Base-by-base conservation (phyloP, 2,888 invertebrate genomes). In the Liposcelis brunnea region DNA sequence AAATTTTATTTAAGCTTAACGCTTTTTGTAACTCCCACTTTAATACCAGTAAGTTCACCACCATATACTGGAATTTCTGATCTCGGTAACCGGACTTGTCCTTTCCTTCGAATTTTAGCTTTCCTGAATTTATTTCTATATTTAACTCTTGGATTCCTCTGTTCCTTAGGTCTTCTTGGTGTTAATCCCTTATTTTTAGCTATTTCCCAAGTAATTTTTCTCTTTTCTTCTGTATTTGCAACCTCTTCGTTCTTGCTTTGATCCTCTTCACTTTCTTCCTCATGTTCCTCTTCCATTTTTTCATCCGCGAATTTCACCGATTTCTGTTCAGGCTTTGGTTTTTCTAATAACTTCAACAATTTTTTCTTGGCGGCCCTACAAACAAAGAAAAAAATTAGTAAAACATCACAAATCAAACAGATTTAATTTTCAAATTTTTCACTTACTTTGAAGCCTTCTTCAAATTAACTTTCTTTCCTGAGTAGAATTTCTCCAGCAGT, bases 111-210 rank as follows among this genome's bases (percentile, higher is more conserved):
- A 52, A 93, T 85, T 55, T 84, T 74, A 1, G 95, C 95, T 63
- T 91, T 93, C 49, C 83, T 75, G 64, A 78, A 97, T 62, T 94
- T 94, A 53, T 81, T 79, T 55, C 86, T 80, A 61, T 95, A 85
- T 62, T 93, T 94, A 4, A 97, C 93, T 56, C 97, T 74, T 1
- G 95, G 95, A 71, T 97, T 95, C 50, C 90, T 74, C 54, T 80
- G 75, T 58, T 90, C 90, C 62, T 91, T 94, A 65, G 87, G 93
- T 51, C 91, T 76, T 53, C 80, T 74, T 1, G 93, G 89, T 32
- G 82, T 90, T 14, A 95, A 69, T 12, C 95, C 95, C 64, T 90
- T 94, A 59, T 97, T 97, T 64, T 95, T 95, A 15, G 84, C 80
- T 59, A 95, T 95, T 72, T 93, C 77, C 60, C 90, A 89, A 2